These are phyloP conservation scores for Amiota mariae DNA, from an alignment of 2,888 invertebrate genomes.

Conservation along the genomic window DNA sequence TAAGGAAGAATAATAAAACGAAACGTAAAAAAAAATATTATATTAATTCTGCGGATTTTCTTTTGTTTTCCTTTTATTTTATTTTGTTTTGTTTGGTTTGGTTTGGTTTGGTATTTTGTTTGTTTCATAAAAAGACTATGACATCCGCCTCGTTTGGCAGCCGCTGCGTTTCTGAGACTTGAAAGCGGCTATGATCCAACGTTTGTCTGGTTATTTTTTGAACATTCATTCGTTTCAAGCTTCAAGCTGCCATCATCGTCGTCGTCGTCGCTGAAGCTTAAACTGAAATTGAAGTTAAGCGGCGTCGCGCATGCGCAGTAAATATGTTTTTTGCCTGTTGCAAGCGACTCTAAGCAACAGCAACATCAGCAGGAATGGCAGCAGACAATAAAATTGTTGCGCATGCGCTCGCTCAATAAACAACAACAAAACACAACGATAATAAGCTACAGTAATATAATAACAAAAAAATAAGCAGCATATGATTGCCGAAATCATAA, in stretches of 20 bases:
- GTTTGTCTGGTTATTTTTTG: conserved; percentile 48
- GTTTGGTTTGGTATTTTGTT: conserved; percentile 25
- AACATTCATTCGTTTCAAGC: background rate
- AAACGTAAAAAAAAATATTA: background rate
- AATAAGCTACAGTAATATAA: background rate
- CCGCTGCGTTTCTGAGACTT: conserved; percentile 65
- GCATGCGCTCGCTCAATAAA: conserved; percentile 9
- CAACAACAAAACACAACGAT: background rate
- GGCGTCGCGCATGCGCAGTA: conserved; percentile 3
- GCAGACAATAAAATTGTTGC: background rate
- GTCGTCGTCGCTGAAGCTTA: background rate
- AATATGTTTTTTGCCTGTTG: conserved; percentile 42
- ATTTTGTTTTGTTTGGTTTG: conserved; percentile 8
- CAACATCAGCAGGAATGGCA: conserved; percentile 1
- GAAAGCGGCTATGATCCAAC: conserved; percentile 54
- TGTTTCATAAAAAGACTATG: conserved; percentile 22
- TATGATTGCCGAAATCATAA: conserved; percentile 7
- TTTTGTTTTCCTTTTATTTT: background rate
- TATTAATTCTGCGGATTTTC: background rate
- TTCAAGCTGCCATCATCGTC: background rate
- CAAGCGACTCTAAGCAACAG: conserved; percentile 38
- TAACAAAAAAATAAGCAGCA: background rate
- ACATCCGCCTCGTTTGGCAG: conserved; percentile 63
- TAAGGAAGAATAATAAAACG: background rate
- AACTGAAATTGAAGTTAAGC: background rate